These are phyloP conservation scores for Campopleginae sp. DNA, from an alignment of 2,888 invertebrate genomes.

Conservation along the genomic window DNA sequence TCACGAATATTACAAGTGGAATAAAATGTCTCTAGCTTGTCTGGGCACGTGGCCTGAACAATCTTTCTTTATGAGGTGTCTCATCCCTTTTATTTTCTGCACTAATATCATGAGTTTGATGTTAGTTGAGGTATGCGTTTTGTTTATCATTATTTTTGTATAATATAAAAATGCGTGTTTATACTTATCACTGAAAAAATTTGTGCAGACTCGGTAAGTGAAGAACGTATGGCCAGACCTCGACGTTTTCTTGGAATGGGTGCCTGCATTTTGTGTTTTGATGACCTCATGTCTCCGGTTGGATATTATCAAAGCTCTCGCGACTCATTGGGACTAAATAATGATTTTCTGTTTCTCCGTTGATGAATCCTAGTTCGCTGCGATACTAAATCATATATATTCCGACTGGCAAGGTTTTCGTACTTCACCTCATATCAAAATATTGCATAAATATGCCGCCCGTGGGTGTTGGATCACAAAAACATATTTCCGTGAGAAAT, in stretches of 20 bases:
- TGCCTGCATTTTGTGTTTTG: slow-evolving; percentile 26
- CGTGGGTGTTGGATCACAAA: slow-evolving; percentile 31
- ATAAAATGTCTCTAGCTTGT: slow-evolving; percentile 30
- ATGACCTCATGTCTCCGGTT: slow-evolving; percentile 9
- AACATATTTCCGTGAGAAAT: slow-evolving; percentile 32
- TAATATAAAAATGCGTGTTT: not conserved
- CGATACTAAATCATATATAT: slow-evolving; percentile 25
- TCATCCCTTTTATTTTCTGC: slow-evolving; percentile 23
- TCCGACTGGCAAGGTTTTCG: slow-evolving; percentile 28
- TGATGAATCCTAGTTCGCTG: not conserved
- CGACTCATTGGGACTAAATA: not conserved
- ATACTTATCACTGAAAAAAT: not conserved
- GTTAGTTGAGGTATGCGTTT: not conserved
- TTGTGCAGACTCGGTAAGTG: slow-evolving; percentile 33
- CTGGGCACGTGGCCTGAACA: slow-evolving; percentile 51
- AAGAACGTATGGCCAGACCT: not conserved
- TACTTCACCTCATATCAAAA: slow-evolving; percentile 19
- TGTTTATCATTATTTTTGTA: not conserved
- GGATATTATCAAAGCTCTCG: not conserved
- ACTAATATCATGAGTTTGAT: not conserved
- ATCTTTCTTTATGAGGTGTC: slow-evolving; percentile 37
- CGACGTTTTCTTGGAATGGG: slow-evolving; percentile 39
- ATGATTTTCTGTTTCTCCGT: not conserved
- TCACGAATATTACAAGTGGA: slow-evolving; percentile 35
- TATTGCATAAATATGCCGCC: slow-evolving; percentile 30